phyloP scores from a whole-genome alignment of 2,888 invertebrate species.

The Metellina segmentata region DNA sequence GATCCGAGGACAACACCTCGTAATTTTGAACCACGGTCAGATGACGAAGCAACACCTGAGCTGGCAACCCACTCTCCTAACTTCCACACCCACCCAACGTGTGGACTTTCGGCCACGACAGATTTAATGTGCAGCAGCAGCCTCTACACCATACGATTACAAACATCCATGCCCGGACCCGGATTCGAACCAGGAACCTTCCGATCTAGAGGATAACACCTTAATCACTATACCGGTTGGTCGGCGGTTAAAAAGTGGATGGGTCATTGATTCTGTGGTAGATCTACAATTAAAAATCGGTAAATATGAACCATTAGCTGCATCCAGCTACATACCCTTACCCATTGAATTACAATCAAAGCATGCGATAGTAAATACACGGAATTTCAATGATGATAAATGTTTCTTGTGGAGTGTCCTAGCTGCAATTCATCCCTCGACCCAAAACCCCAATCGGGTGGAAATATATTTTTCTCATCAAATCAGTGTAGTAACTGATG shows the following conservation, averaged over 20 bases:
- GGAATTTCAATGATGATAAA: not conserved
- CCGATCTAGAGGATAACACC: too few species aligned
- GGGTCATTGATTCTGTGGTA: not conserved
- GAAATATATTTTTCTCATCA: not conserved
- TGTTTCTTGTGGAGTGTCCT: conserved; percentile 11
- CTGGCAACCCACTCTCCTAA: too few species aligned
- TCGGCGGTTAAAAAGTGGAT: conserved; percentile 3
- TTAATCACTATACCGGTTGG: too few species aligned
- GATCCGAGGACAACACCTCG: too few species aligned
- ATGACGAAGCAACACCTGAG: too few species aligned
- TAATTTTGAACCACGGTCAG: too few species aligned
- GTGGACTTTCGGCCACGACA: too few species aligned
- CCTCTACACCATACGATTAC: too few species aligned
- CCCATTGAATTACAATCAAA: not conserved
- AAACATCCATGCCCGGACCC: too few species aligned
- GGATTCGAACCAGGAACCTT: too few species aligned
- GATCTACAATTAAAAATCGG: not conserved
- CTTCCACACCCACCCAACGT: too few species aligned
- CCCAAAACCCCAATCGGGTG: not conserved
- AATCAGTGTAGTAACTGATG: not conserved
- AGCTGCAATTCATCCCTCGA: not conserved
- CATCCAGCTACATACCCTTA: not conserved
- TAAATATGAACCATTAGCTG: conserved; percentile 5
- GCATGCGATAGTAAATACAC: not conserved
- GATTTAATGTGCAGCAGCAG: too few species aligned